These are phyloP conservation scores for Sparidentex hasta DNA, from an alignment of 2,797 vertebrate species.

Conservation along the genomic window DNA sequence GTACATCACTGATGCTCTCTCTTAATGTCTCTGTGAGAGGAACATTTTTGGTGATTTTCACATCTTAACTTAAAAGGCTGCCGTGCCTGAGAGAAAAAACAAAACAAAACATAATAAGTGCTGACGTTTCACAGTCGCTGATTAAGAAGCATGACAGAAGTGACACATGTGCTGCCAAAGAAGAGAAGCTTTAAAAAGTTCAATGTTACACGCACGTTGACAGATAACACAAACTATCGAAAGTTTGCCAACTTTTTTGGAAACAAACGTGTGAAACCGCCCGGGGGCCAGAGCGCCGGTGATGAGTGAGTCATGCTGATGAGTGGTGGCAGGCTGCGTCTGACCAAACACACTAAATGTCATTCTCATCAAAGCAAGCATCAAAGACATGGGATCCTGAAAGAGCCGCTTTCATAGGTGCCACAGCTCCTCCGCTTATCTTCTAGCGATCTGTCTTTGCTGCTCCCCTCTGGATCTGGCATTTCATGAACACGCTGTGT, in stretches of 20 bases:
- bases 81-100: background rate
- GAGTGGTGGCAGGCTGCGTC: background rate
- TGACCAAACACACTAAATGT: conserved; percentile 24
- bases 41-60: conserved; percentile 25
- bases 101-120: background rate
- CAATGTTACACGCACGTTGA: background rate
- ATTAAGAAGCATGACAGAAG: background rate
- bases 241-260: background rate
- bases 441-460: background rate
- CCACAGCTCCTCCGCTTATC: conserved; percentile 3
- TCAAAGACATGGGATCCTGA: conserved; percentile 24
- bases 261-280: background rate
- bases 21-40: conserved; percentile 25
- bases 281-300: background rate
- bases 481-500: background rate
- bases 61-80: conserved; percentile 14
- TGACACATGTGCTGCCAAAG: background rate
- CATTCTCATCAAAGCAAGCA: conserved; percentile 21
- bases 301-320: conserved; percentile 30
- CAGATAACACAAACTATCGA: background rate
- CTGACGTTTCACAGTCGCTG: background rate
- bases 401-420: conserved; percentile 14
- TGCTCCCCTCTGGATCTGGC: background rate
- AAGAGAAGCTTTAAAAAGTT: background rate
- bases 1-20: conserved; percentile 31